Evolutionary conservation across 2,797 vertebrate genomes (phyloP), one percentile per base, ranked within the genome.

Genomic region (Sebastiscus albofasciatus): DNA sequence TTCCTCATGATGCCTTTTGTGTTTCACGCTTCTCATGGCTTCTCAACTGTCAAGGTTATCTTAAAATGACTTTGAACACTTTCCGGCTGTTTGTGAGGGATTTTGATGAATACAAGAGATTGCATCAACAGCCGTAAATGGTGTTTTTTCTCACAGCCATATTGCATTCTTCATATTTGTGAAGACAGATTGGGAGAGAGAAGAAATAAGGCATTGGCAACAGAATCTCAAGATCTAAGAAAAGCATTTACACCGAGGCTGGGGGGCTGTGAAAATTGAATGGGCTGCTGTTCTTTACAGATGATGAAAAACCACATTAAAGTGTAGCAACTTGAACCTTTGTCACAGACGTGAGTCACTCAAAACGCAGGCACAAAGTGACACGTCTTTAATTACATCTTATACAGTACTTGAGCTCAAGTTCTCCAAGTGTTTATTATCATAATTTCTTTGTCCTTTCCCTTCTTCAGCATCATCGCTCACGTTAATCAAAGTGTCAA

Each of bases 371-470:
- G 31, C 59, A 78, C 59, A 83, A 85, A 80, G 46, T 58, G 33
- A 67, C 64, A 14, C 20, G 27, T 52, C 66, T 84, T 79, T 91
- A 91, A 92, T 89, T 87, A 79, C 70, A 88, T 67, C 62, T 79
- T 46, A 70, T 26, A 55, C 46, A n/a, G 18, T 8, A 46, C 61
- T 27, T 74, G 65, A 81, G 61, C 72, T 64, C 68, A 59, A 49
- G 33, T 64, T 75, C 54, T 72, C 70, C 24, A 69, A 46, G 67
- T 86, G 71, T 87, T 89, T 78, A 87, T 89, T 75, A 83, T 78
- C 49, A 80, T 86, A 87, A 92, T 90, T 81, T 78, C 74, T 89
- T 89, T 93, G 90, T 91, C 85, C 84, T 90, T 90, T 93, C 16
- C 66, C 26, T 8, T 77, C 75, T 78, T 77, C 64, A 34, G 74